These are phyloP conservation scores for Scophthalmus maximus DNA, from an alignment of 2,113 vertebrate species.

Conservation along the genomic window DNA sequence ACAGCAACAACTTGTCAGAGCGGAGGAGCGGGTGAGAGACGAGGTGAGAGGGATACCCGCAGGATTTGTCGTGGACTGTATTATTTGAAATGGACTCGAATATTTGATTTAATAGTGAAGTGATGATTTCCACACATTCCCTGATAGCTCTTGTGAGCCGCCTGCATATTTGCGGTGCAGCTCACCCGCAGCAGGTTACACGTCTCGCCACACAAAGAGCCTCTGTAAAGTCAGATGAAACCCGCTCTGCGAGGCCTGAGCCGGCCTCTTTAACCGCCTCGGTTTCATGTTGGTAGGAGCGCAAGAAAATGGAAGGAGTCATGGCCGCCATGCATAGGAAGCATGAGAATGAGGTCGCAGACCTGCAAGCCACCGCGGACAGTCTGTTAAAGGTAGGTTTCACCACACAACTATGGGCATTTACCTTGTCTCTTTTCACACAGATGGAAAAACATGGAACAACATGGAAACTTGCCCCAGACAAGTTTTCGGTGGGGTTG, in stretches of 20 bases:
- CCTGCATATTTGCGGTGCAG: slow-evolving; percentile 54
- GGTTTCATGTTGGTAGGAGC: slow-evolving; percentile 78
- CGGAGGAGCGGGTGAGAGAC: slow-evolving; percentile 74
- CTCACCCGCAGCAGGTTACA: slow-evolving; percentile 11
- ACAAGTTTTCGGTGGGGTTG: not conserved
- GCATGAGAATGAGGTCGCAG: slow-evolving; percentile 73
- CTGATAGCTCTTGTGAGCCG: slow-evolving; percentile 19
- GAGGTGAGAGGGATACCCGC: slow-evolving; percentile 71
- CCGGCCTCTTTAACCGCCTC: slow-evolving; percentile 47
- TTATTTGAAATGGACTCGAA: too few relatives aligned
- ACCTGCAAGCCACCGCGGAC: slow-evolving; percentile 77
- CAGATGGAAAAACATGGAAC: too few relatives aligned
- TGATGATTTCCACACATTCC: not conserved
- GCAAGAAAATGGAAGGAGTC: slow-evolving; percentile 75
- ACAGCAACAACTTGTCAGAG: slow-evolving; percentile 73
- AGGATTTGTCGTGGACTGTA: not conserved
- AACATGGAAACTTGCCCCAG: too few relatives aligned
- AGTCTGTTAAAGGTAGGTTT: slow-evolving; percentile 75
- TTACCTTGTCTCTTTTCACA: too few relatives aligned
- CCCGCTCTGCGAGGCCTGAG: slow-evolving; percentile 52
- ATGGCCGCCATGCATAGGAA: slow-evolving; percentile 74
- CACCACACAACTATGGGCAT: not conserved
- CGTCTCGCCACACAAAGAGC: slow-evolving; percentile 70
- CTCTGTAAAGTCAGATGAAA: slow-evolving; percentile 66
- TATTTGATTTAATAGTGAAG: not conserved